phyloP scores from a whole-genome alignment of 1,140 invertebrate genomes.

The Phenacoccus solenopsis region DNA sequence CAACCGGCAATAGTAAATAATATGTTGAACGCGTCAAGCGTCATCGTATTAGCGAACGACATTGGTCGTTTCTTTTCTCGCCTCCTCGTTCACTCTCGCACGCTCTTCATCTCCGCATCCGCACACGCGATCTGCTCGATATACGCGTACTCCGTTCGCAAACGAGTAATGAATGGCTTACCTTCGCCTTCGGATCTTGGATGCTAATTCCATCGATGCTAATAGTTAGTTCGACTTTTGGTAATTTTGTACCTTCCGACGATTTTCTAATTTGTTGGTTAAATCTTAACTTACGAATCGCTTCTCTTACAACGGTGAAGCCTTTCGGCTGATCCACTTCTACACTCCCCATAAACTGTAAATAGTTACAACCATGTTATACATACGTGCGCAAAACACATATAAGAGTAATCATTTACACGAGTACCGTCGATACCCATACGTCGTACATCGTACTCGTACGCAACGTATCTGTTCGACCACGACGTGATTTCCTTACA shows the following conservation, averaged over 20 bases:
- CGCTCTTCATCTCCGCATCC: no score
- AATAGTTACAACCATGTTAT: no score
- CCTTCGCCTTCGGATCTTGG: slow-evolving; percentile 60
- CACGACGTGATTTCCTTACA: no score
- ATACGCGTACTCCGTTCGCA: no score
- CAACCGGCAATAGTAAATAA: neutral
- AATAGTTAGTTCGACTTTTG: slow-evolving; percentile 86
- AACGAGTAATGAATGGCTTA: slow-evolving; percentile 28
- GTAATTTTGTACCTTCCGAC: slow-evolving; percentile 80
- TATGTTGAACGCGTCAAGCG: neutral
- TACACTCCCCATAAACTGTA: slow-evolving; percentile 83
- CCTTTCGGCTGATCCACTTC: slow-evolving; percentile 91
- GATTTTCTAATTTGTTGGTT: slow-evolving; percentile 77
- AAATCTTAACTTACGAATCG: slow-evolving; percentile 87
- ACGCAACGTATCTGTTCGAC: no score
- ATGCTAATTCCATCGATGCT: slow-evolving; percentile 92
- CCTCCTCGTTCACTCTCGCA: no score
- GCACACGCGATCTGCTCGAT: no score
- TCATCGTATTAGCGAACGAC: neutral
- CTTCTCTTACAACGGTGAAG: slow-evolving; percentile 92
- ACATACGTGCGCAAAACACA: no score
- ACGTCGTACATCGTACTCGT: no score
- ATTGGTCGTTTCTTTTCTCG: no score
- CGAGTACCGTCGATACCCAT: no score
- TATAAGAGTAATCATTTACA: no score